Evolutionary conservation across 2,113 vertebrate genomes (phyloP).

Genomic region (Pseudorasbora parva): DNA sequence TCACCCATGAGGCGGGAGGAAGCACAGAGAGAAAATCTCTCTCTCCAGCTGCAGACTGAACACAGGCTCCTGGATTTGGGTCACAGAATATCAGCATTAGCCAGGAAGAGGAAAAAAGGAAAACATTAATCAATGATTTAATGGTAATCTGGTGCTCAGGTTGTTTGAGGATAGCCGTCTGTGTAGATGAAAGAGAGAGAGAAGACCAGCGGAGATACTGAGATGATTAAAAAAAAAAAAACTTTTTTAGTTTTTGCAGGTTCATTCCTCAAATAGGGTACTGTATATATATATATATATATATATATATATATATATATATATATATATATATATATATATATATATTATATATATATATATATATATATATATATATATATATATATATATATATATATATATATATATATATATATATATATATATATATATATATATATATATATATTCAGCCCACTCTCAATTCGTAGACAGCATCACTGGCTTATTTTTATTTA

Average conservation of each 20-base stretch:
- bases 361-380: too few relatives aligned
- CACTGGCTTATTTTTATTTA: too few relatives aligned
- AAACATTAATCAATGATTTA: constrained; percentile 48
- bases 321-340: too few relatives aligned
- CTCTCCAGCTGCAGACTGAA: constrained; percentile 17
- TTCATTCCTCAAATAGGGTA: neutral
- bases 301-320: too few relatives aligned
- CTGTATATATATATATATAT: too few relatives aligned
- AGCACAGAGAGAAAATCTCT: neutral
- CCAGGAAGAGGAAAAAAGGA: constrained; percentile 12
- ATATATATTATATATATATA: too few relatives aligned
- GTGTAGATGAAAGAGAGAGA: constrained; percentile 16
- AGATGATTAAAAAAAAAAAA: neutral
- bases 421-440: too few relatives aligned
- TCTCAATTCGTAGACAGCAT: too few relatives aligned
- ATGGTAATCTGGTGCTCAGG: constrained; percentile 43
- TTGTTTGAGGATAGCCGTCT: constrained; percentile 34
- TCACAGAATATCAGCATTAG: constrained; percentile 22
- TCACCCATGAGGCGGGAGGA: constrained; percentile 16
- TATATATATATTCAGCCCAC: too few relatives aligned
- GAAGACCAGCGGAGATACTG: neutral
- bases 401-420: too few relatives aligned
- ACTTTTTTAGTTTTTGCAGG: constrained; percentile 22
- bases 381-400: too few relatives aligned
- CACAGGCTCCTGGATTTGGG: constrained; percentile 41